phyloP scores from a whole-genome alignment of 2,888 invertebrate genomes.

The Ophioninae sp. region DNA sequence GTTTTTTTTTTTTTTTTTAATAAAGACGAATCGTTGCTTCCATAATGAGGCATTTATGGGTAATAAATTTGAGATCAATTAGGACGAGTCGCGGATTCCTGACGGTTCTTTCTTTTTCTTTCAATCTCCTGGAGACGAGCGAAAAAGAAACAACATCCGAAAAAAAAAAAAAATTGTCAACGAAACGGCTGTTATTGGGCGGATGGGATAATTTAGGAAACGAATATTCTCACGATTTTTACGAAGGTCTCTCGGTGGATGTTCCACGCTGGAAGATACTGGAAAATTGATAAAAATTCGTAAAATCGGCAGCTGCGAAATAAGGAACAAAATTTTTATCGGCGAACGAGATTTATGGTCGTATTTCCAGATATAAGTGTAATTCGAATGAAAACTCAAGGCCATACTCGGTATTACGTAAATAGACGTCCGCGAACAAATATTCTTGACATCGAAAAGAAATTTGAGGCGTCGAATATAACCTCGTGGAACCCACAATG shows the following conservation, averaged over 20 bases:
- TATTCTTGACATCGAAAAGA: not conserved
- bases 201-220: not conserved
- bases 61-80: slow-evolving; percentile 72
- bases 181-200: not conserved
- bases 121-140: not conserved
- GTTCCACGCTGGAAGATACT: not conserved
- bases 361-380: not conserved
- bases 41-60: slow-evolving; percentile 72
- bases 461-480: not conserved
- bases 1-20: slow-evolving; percentile 62
- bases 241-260: not conserved
- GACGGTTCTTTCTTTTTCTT: slow-evolving; percentile 19
- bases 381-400: not conserved
- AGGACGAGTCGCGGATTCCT: slow-evolving; percentile 61
- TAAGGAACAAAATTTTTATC: not conserved
- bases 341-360: not conserved
- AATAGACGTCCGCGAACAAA: not conserved
- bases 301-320: not conserved
- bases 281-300: not conserved
- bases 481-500: not conserved
- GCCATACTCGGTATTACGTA: not conserved
- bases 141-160: not conserved
- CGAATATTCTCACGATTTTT: not conserved
- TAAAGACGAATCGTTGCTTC: slow-evolving; percentile 68
- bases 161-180: not conserved